Evolutionary conservation across 2,797 vertebrate genomes (phyloP).

Genomic region (Dromococcyx pavoninus): DNA sequence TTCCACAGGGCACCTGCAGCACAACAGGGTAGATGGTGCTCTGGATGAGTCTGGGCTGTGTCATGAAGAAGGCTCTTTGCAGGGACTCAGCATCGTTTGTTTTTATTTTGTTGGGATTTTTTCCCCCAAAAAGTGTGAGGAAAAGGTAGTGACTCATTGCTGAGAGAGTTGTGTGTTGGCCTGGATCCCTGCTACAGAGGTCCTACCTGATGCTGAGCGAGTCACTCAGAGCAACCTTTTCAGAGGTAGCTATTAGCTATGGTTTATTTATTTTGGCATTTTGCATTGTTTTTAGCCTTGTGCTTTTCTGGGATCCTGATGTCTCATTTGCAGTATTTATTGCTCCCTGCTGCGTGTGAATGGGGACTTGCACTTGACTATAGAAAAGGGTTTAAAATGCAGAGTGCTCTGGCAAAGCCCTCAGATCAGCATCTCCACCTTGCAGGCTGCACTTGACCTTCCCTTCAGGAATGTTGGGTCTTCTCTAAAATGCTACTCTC

Average conservation of each 20-base stretch:
- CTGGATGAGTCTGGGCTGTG: not conserved
- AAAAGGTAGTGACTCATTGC: constrained; percentile 27
- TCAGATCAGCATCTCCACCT: not conserved
- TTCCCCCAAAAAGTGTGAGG: not conserved
- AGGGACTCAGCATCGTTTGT: not conserved
- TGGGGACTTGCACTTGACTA: not conserved
- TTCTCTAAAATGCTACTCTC: not conserved
- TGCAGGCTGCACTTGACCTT: not conserved
- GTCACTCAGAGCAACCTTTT: constrained; percentile 41
- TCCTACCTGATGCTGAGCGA: constrained; percentile 32
- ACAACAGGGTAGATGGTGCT: not conserved
- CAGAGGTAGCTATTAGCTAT: constrained; percentile 61
- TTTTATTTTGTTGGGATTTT: not conserved
- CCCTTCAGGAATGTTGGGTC: not conserved
- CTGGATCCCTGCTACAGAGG: not conserved
- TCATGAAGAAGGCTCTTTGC: not conserved
- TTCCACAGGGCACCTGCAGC: constrained; percentile 8
- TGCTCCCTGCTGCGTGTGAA: not conserved
- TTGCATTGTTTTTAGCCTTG: constrained; percentile 30
- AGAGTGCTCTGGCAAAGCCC: fast-evolving
- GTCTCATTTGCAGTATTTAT: constrained; percentile 40
- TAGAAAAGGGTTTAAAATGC: constrained; percentile 2
- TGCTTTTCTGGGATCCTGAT: not conserved
- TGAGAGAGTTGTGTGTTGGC: not conserved
- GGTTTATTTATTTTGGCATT: constrained; percentile 55